These are phyloP conservation scores for Palythoa heliodiscus DNA, from an alignment of 92 coral and sea anemone genomes.

Conservation along the genomic window DNA sequence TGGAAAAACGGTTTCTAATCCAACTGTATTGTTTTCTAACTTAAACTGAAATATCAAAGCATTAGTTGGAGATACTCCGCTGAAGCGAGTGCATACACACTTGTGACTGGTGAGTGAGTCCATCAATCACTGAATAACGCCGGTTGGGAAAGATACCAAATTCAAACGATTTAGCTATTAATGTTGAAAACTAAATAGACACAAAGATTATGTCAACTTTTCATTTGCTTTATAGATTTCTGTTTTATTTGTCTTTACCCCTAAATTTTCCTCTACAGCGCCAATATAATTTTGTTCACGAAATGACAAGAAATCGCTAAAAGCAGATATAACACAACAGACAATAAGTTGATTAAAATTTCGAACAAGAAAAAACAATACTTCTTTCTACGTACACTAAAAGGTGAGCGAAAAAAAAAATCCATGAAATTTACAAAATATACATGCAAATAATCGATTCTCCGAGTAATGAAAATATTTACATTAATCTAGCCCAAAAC, in stretches of 20 bases:
- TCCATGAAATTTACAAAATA: background rate
- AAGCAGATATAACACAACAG: background rate
- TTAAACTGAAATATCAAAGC: too few species aligned
- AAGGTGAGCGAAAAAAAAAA: too few species aligned
- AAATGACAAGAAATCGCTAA: background rate
- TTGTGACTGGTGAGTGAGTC: too few species aligned
- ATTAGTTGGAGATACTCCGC: too few species aligned
- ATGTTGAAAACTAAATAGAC: background rate
- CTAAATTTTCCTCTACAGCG: background rate
- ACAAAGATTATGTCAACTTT: background rate
- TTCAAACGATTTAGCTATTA: background rate
- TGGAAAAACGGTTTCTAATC: background rate
- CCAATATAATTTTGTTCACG: background rate
- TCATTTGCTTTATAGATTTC: background rate
- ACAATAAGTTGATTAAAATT: background rate
- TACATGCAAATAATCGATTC: background rate
- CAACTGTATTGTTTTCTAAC: background rate
- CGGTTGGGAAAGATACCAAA: background rate
- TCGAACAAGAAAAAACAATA: background rate
- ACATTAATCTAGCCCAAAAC: background rate
- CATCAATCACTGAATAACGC: background rate
- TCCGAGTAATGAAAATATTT: slow-evolving; percentile 20
- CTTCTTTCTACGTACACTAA: background rate
- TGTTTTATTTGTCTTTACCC: background rate
- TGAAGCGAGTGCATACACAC: too few species aligned